Percentiles rank a stretch among this genome's conserved stretches.
phyloP scores from a whole-genome alignment of 2,797 vertebrate genomes.

The Lerista edwardsae region DNA sequence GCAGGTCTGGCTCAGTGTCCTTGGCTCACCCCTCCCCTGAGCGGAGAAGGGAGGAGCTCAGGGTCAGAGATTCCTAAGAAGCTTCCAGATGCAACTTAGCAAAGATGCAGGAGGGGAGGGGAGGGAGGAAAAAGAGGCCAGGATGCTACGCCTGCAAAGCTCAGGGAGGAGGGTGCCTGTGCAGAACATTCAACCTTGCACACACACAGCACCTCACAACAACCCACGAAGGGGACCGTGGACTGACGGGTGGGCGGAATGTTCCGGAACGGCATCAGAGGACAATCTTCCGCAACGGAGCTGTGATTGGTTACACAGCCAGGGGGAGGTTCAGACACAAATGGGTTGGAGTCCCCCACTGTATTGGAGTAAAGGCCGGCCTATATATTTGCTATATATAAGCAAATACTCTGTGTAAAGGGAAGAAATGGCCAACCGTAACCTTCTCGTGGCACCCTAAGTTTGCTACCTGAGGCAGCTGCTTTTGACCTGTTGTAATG shows the following conservation, averaged over 20 bases:
- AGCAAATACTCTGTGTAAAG: background rate
- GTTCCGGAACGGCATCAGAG: background rate
- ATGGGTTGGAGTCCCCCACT: background rate
- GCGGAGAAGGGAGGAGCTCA: background rate
- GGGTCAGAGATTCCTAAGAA: conserved; percentile 27
- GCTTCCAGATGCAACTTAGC: conserved; percentile 38
- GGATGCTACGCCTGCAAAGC: background rate
- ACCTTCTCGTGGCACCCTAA: background rate
- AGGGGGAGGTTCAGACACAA: background rate
- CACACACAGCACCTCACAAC: too few species aligned
- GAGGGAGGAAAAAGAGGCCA: background rate
- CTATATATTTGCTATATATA: too few species aligned
- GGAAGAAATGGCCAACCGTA: background rate
- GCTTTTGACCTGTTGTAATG: background rate
- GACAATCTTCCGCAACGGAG: background rate
- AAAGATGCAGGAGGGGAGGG: conserved; percentile 4
- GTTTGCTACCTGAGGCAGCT: background rate
- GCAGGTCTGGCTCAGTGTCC: conserved; percentile 25
- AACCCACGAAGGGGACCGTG: too few species aligned
- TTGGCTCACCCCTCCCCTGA: conserved; percentile 43
- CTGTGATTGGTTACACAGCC: background rate
- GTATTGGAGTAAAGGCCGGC: too few species aligned
- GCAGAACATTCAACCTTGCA: background rate
- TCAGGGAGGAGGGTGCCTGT: background rate
- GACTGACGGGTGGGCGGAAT: background rate